Base-by-base conservation (phyloP, 1,140 invertebrate species). In the Monomorium pharaonis region DNA sequence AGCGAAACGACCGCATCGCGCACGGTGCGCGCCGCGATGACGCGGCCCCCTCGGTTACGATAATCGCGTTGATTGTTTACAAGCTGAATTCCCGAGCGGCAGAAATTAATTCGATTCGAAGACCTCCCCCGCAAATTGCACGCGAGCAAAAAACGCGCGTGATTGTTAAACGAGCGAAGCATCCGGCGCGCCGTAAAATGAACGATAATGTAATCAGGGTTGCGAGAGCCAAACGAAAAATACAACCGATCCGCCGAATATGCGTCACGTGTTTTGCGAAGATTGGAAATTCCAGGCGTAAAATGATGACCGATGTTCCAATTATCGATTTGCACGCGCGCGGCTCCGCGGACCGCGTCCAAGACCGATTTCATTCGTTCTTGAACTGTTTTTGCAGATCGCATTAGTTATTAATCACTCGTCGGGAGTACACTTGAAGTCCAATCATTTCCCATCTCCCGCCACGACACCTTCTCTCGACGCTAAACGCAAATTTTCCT, bases 21-120 rank as follows among this genome's bases (percentile, higher is more conserved):
- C 54, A 14, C 12, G 7, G n/a, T 77, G 63, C 67, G 14, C 33
- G 44, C 56, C 33, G 10, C 54, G 24, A 33, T 58, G n/a, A 10
- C 6, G 67, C 14, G 81, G 47, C 67, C 54, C 4, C 51, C 63
- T 51, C 60, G 84, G 87, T 83, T 85, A 78, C 74, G 86, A 89
- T 91, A 91, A 91, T 91, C 90, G 84, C 44, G 24, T 89, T 51
- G 81, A 88, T 89, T 86, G 89, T 88, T 89, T 85, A 84, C 78
- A 56, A 24, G 84, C 44, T 62, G 47, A 24, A 30, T 51, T 42
- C 27, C 42, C 10, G 30, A 65, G 37, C 49, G 62, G 60, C 30
- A 60, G 76, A 75, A 88, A 91, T 91, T 89, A 89, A 91, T 91
- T 86, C 75, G 49, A 89, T 89, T 77, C 69, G 63, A 86, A 69